Evolutionary conservation across 35 echinoderm and acorn worm genomes (phyloP).

Genomic region (Stichopus chloronotus): DNA sequence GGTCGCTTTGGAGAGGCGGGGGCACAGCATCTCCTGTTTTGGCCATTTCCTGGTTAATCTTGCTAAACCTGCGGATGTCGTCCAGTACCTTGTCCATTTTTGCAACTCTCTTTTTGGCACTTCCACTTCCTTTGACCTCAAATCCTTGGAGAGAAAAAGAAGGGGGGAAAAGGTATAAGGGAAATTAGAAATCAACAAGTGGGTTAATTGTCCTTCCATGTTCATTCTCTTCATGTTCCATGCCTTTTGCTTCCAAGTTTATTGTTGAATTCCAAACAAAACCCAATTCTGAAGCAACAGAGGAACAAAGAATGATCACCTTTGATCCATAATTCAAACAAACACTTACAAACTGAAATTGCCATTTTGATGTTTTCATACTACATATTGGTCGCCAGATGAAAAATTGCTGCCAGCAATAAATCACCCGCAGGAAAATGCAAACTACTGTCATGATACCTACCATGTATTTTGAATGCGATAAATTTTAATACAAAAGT

Average conservation of each 20-base stretch:
- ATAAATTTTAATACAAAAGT: too few species aligned
- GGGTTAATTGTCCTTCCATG: background rate
- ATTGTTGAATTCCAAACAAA: too few species aligned
- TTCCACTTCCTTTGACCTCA: conserved; percentile 77
- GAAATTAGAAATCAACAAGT: background rate
- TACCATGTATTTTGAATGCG: too few species aligned
- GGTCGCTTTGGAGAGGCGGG: conserved; percentile 21
- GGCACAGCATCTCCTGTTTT: conserved; percentile 65
- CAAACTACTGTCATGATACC: too few species aligned
- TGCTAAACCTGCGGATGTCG: conserved; percentile 82
- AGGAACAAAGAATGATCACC: too few species aligned
- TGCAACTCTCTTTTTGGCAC: conserved; percentile 89
- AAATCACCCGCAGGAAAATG: too few species aligned
- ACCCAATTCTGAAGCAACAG: too few species aligned
- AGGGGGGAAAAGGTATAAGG: background rate
- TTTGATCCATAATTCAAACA: too few species aligned
- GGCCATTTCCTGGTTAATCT: conserved; percentile 72
- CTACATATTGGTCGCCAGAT: too few species aligned
- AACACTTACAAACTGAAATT: too few species aligned
- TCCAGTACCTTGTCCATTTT: conserved; percentile 90
- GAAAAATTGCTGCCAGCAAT: too few species aligned
- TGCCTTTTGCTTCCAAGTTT: background rate
- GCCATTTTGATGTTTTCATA: too few species aligned
- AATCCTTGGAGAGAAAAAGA: conserved; percentile 16
- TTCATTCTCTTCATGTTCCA: background rate